A percentile compares a stretch with the other conserved stretches of the same genome.
Evolutionary conservation across 1,140 invertebrate genomes (phyloP).

Genomic region (Drosophila tani): DNA sequence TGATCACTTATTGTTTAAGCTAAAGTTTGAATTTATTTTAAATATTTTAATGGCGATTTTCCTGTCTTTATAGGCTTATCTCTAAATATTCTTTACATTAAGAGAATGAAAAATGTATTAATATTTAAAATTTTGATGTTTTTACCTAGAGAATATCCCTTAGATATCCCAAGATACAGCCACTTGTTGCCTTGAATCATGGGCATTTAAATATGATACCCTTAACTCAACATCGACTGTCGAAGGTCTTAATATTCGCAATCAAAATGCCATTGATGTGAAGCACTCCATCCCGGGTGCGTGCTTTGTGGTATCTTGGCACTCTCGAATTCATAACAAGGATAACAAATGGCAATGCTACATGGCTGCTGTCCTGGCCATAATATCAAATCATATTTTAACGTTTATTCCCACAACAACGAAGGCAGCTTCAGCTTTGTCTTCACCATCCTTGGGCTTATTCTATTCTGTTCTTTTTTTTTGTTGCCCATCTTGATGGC

Average conservation of each 20-base stretch:
- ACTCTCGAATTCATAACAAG: slow-evolving; percentile 71
- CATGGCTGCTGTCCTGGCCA: slow-evolving; percentile 64
- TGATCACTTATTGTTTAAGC: neutral
- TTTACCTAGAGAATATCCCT: neutral
- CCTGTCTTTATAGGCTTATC: no score
- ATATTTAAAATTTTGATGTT: no score
- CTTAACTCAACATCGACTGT: slow-evolving; percentile 16
- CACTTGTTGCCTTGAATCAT: slow-evolving; percentile 23
- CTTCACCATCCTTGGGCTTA: slow-evolving; percentile 13
- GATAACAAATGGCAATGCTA: slow-evolving; percentile 75
- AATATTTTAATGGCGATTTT: neutral
- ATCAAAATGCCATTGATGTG: slow-evolving; percentile 73
- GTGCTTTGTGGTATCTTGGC: slow-evolving; percentile 47
- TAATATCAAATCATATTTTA: slow-evolving; percentile 79
- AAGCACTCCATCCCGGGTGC: slow-evolving; percentile 59
- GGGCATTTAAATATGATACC: neutral
- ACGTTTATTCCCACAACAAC: slow-evolving; percentile 56
- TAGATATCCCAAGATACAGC: neutral
- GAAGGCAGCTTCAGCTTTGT: slow-evolving; percentile 5
- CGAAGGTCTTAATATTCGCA: slow-evolving; percentile 61
- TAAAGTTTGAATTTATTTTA: neutral
- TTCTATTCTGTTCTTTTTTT: slow-evolving; percentile 11
- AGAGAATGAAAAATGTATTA: neutral
- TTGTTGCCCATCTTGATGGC: slow-evolving; percentile 10
- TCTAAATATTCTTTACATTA: neutral